These are phyloP conservation scores for Crotalus horridus DNA, from an alignment of 2,113 vertebrate genomes.

Conservation along the genomic window DNA sequence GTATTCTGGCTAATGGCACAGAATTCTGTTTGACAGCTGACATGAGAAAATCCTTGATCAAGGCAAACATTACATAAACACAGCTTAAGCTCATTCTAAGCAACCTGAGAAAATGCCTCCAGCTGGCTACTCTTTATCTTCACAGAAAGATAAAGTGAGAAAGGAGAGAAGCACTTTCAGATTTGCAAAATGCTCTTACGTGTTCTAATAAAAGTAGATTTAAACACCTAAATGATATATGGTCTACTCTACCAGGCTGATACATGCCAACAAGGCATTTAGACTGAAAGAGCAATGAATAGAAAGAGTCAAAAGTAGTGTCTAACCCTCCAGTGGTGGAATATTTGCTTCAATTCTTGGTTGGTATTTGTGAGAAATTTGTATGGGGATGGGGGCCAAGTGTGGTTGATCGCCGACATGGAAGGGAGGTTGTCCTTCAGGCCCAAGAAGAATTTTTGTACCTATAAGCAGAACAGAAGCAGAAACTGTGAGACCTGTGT, in stretches of 20 bases:
- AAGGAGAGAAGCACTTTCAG: neutral
- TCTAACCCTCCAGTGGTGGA: slow-evolving; percentile 71
- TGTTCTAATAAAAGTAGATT: no score
- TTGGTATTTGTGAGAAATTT: slow-evolving; percentile 53
- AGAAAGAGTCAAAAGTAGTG: neutral
- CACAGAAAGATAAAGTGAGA: neutral
- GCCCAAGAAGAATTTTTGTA: slow-evolving; percentile 63
- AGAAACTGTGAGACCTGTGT: neutral
- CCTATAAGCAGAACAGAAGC: slow-evolving; percentile 36
- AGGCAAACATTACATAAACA: neutral
- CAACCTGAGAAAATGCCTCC: neutral
- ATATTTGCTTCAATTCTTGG: slow-evolving; percentile 66
- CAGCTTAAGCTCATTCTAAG: neutral
- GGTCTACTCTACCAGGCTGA: no score
- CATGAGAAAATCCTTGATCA: neutral
- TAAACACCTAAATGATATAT: no score
- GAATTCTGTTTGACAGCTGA: neutral
- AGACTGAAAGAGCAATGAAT: accelerated
- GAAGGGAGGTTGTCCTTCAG: slow-evolving; percentile 65
- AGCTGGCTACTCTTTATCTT: neutral
- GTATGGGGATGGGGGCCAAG: slow-evolving; percentile 65
- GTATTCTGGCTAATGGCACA: neutral
- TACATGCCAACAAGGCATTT: no score
- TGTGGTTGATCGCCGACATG: slow-evolving; percentile 43
- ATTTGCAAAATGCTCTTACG: neutral